Conservation (phyloP, 2,113 vertebrate genomes). For the Hemibagrus wyckioides region DNA sequence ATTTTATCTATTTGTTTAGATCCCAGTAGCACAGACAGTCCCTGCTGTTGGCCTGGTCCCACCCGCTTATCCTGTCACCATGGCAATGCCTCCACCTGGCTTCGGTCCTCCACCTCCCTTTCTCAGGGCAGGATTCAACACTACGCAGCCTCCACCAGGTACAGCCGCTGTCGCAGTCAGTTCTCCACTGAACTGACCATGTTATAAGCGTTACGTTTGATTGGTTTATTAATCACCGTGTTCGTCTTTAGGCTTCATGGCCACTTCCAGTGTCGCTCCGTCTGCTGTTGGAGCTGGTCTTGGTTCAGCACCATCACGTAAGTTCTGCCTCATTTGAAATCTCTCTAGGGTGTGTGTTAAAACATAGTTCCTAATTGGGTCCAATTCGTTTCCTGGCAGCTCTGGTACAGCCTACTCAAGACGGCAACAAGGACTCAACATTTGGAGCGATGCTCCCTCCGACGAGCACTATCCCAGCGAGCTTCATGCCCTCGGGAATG, state of each 20-base stretch:
- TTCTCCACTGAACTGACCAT: neutral
- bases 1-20: constrained; percentile 66
- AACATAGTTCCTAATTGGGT: neutral
- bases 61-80: constrained; percentile 88
- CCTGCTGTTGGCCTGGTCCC: constrained; percentile 91
- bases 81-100: constrained; percentile 95
- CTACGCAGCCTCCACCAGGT: constrained; percentile 96
- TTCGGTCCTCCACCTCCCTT: constrained; percentile 93
- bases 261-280: constrained; percentile 82
- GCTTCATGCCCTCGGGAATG: constrained; percentile 83
- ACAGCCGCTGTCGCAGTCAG: constrained; percentile 32
- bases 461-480: constrained; percentile 79
- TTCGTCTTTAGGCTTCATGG: constrained; percentile 83
- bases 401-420: constrained; percentile 85
- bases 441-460: constrained; percentile 85
- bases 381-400: constrained; percentile 65
- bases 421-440: constrained; percentile 84
- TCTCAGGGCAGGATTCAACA: constrained; percentile 87
- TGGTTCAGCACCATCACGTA: constrained; percentile 79
- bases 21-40: constrained; percentile 89
- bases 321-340: constrained; percentile 62
- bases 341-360: neutral
- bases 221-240: neutral
- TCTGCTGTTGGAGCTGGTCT: constrained; percentile 78
- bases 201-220: neutral